phyloP scores from a whole-genome alignment of 2,113 vertebrate genomes.

The Urocynchramus pylzowi region DNA sequence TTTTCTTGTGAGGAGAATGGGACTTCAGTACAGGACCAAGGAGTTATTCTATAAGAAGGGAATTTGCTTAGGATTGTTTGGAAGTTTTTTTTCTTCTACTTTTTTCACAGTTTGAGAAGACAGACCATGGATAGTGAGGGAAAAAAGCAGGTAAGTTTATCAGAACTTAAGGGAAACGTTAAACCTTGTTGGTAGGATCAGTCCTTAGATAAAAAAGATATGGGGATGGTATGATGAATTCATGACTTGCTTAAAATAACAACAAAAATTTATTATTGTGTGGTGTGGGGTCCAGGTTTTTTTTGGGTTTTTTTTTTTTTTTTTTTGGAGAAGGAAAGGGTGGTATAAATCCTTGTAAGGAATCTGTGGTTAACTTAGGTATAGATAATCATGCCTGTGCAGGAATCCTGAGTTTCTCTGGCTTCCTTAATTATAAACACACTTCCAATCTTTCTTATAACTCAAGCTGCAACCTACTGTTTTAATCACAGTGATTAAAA shows the following conservation, averaged over 20 bases:
- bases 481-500: neutral
- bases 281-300: neutral
- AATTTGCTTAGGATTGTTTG: neutral
- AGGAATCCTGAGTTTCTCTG: neutral
- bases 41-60: neutral
- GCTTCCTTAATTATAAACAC: neutral
- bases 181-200: neutral
- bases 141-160: neutral
- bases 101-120: neutral
- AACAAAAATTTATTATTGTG: neutral
- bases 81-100: rapidly evolving
- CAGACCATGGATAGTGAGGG: neutral
- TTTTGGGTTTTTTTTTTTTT: too few species aligned
- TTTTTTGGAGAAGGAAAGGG: neutral
- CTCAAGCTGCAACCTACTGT: neutral
- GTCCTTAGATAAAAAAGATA: neutral
- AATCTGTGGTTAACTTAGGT: neutral
- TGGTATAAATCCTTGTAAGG: neutral
- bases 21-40: rapidly evolving
- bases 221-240: neutral
- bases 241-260: neutral
- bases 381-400: rapidly evolving
- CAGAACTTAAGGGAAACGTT: rapidly evolving
- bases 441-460: neutral
- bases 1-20: neutral